Evolutionary conservation across 2,888 invertebrate species (phyloP).

Genomic region (Palloptera scutellata): DNA sequence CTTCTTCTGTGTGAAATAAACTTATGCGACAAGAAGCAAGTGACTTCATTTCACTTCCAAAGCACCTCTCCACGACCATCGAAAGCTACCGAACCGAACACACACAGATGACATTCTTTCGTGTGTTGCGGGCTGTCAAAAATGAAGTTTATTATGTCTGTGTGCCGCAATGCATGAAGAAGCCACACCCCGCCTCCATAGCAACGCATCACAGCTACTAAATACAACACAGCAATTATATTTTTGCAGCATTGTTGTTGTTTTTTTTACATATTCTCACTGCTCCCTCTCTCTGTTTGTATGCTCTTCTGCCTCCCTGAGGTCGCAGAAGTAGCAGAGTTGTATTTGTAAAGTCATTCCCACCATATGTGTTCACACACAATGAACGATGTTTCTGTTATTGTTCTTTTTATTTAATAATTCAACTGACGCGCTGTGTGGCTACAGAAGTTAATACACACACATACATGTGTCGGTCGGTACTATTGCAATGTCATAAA

Average conservation of each 20-base stretch:
- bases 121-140: conserved; percentile 58
- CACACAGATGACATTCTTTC: conserved; percentile 39
- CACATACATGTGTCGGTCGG: neutral
- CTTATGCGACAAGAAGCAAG: no score
- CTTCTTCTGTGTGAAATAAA: no score
- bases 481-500: conserved; percentile 16
- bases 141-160: conserved; percentile 62
- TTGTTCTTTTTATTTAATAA: conserved; percentile 48
- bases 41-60: no score
- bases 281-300: conserved; percentile 2
- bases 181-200: conserved; percentile 3
- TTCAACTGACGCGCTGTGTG: conserved; percentile 41
- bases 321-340: conserved; percentile 38
- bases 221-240: conserved; percentile 35
- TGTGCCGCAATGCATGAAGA: conserved; percentile 43
- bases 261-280: conserved; percentile 26
- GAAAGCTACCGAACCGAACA: no score
- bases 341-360: conserved; percentile 56
- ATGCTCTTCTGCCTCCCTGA: conserved; percentile 1
- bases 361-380: conserved; percentile 53
- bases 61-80: no score
- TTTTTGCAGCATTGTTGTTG: conserved; percentile 37
- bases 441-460: conserved; percentile 21
- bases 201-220: neutral
- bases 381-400: conserved; percentile 55